Evolutionary conservation across 1,140 invertebrate genomes (phyloP), one percentile per base, ranked within the genome.

Genomic region (Notospermus geniculatus): DNA sequence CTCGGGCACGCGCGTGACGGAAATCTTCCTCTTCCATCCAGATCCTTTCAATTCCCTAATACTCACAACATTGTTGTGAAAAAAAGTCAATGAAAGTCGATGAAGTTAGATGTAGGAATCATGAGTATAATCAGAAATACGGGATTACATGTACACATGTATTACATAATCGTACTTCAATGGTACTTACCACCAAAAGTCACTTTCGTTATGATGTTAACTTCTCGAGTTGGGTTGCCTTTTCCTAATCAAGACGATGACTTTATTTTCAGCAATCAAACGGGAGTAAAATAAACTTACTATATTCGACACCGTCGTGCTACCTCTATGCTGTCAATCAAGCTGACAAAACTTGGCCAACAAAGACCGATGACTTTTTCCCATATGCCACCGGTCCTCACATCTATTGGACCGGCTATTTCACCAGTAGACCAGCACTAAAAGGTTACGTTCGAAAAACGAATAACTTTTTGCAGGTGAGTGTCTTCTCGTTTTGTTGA

Each of bases 171-270:
- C 13, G 11, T 23, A 53, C 23, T 17, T 23, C 11, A 53, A 53
- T 53, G 13, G 15, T 11, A 13, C 11, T n/a, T n/a, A n/a, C n/a
- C n/a, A n/a, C n/a, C n/a, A n/a, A n/a, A n/a, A n/a, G n/a, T n/a
- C n/a, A n/a, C 36, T 22, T 59, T 22, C 59, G 81, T n/a, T 77
- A 88, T 87, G 76, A 84, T 79, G 58, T 55, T 56, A 82, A 85
- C 58, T 86, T 86, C 0, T 82, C 85, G 0, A 84, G 86, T 1
- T 82, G 93, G 0, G 90, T 92, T 70, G 72, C 93, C 9, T 86
- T 97, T 57, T 98, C 98, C 77, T 98, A 95, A 0, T 97, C 94
- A n/a, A n/a, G n/a, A n/a, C n/a, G n/a, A n/a, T n/a, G n/a, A n/a
- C n/a, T n/a, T n/a, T n/a, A 57, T 22, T 59, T 81, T 17, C 77